Evolutionary conservation across 2,113 vertebrate species (phyloP).

Genomic region (Microcebus griseorufus): DNA sequence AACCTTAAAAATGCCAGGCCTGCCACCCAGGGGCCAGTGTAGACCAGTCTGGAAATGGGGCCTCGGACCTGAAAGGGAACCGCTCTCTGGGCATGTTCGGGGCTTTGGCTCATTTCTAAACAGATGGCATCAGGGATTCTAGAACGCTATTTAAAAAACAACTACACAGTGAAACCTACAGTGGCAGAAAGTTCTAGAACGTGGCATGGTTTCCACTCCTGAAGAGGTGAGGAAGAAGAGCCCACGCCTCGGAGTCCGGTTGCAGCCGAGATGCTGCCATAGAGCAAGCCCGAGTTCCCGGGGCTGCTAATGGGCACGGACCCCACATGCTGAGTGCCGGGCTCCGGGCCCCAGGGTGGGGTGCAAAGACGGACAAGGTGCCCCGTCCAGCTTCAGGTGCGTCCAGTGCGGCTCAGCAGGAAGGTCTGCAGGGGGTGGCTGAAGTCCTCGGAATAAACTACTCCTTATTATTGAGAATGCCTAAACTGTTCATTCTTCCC

Average conservation of each 20-base stretch:
- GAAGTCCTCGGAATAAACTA: fast-evolving
- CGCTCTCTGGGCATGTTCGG: fast-evolving
- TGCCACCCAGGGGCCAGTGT: fast-evolving
- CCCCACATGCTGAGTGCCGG: fast-evolving
- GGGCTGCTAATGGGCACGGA: fast-evolving
- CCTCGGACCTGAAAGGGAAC: not conserved
- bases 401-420: no score
- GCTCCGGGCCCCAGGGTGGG: fast-evolving
- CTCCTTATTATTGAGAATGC: fast-evolving
- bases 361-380: fast-evolving
- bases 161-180: not conserved
- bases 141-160: not conserved
- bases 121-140: not conserved
- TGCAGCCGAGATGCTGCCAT: fast-evolving
- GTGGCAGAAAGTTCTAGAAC: not conserved
- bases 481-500: fast-evolving
- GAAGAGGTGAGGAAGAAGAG: no score
- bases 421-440: fast-evolving
- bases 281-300: fast-evolving
- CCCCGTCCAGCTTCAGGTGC: fast-evolving
- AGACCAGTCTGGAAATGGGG: fast-evolving
- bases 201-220: fast-evolving
- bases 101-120: not conserved
- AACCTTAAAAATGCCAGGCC: not conserved
- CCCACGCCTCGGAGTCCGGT: fast-evolving